Percentiles rank a stretch among this genome's conserved stretches.
These are phyloP conservation scores for Pterostichus madidus DNA, from an alignment of 2,888 invertebrate genomes.

Conservation along the genomic window DNA sequence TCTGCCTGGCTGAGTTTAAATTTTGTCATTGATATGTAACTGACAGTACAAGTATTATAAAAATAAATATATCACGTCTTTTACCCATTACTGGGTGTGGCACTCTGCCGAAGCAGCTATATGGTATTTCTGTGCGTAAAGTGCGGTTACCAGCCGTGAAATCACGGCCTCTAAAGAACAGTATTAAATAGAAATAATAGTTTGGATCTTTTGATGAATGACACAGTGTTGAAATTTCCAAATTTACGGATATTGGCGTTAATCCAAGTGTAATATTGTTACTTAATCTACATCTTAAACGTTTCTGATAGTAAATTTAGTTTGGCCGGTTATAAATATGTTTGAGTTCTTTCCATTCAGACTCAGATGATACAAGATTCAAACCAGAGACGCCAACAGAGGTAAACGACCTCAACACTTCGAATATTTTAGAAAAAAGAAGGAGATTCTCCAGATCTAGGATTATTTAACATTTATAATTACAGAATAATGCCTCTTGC, in stretches of 20 bases:
- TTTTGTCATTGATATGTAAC: too few relatives aligned
- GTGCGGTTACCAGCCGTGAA: too few relatives aligned
- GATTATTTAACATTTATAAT: conserved; percentile 48
- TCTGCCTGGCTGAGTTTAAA: too few relatives aligned
- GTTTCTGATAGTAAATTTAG: conserved; percentile 25
- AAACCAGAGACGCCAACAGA: neutral
- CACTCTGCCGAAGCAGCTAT: too few relatives aligned
- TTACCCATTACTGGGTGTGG: too few relatives aligned
- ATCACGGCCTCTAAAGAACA: too few relatives aligned
- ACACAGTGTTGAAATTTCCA: neutral
- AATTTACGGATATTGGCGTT: conserved; percentile 29
- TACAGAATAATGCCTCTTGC: conserved; percentile 11
- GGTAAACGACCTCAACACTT: conserved; percentile 33
- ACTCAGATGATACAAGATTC: neutral
- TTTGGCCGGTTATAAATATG: conserved; percentile 34
- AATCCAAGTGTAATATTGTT: conserved; percentile 41
- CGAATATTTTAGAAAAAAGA: conserved; percentile 27
- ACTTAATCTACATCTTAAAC: conserved; percentile 27
- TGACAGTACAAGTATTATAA: too few relatives aligned
- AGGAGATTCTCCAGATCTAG: neutral
- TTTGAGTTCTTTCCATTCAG: conserved; percentile 8
- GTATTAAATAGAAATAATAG: too few relatives aligned
- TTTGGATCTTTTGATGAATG: conserved; percentile 2
- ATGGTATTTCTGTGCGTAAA: too few relatives aligned
- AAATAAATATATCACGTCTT: too few relatives aligned